Conservation (phyloP, 2,888 invertebrate species). For the Girardia tigrina region DNA sequence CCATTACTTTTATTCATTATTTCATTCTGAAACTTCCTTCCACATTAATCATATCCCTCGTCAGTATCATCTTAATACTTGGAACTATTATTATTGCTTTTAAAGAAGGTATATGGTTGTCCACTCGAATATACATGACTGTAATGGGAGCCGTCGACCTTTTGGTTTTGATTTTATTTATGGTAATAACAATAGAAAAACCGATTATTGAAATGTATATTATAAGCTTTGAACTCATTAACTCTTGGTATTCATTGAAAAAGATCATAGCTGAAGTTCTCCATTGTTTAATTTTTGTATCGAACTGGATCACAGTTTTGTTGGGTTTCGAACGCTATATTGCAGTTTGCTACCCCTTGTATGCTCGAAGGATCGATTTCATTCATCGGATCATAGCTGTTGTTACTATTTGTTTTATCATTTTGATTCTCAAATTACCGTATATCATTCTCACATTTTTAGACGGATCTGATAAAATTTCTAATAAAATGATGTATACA, state of each 20-base stretch:
- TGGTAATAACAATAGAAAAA: not conserved
- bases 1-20: too few species aligned
- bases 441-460: not conserved
- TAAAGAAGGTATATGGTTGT: not conserved
- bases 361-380: conserved; percentile 4
- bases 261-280: conserved; percentile 20
- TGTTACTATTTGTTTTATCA: not conserved
- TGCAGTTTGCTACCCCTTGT: conserved; percentile 28
- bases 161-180: not conserved
- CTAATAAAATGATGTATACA: not conserved
- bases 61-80: not conserved
- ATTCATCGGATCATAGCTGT: conserved; percentile 8
- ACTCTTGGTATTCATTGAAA: not conserved
- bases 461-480: not conserved
- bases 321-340: conserved; percentile 31
- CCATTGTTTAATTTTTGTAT: conserved; percentile 2
- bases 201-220: not conserved
- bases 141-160: not conserved
- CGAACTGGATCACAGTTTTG: conserved; percentile 31
- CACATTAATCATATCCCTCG: not conserved
- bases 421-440: conserved; percentile 16
- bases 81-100: not conserved
- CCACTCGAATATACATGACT: not conserved
- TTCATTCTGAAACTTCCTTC: not conserved
- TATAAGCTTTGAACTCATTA: not conserved